Evolutionary conservation across 1,140 invertebrate species (phyloP).

Genomic region (Rhopalosiphum maidis): DNA sequence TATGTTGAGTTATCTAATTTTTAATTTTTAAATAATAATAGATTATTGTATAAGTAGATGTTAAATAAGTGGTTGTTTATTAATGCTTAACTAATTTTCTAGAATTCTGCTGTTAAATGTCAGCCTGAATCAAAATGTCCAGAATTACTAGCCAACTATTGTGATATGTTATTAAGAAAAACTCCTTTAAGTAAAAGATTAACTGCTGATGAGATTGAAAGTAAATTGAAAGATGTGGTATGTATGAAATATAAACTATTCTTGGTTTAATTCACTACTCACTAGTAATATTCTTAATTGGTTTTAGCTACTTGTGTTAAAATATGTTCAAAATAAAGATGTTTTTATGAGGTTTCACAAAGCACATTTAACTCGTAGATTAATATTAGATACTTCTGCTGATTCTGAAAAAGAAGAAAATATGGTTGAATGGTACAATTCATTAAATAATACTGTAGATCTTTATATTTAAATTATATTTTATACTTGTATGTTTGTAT

Average conservation of each 20-base stretch:
- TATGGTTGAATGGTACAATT: slow-evolving; percentile 90
- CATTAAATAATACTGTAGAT: neutral
- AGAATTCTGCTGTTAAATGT: slow-evolving; percentile 64
- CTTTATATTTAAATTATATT: neutral
- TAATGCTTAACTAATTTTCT: slow-evolving; percentile 52
- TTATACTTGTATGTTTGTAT: neutral
- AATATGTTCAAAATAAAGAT: slow-evolving; percentile 99
- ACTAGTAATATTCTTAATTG: slow-evolving; percentile 52
- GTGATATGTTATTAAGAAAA: slow-evolving; percentile 98
- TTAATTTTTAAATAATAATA: neutral
- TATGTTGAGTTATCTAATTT: neutral
- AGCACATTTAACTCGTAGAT: slow-evolving; percentile 92
- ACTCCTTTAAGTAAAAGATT: slow-evolving; percentile 95
- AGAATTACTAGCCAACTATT: slow-evolving; percentile 98
- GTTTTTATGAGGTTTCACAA: slow-evolving; percentile 99
- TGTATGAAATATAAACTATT: slow-evolving; percentile 62
- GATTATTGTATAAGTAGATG: neutral
- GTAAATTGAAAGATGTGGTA: slow-evolving; percentile 88
- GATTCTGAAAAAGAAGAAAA: slow-evolving; percentile 99
- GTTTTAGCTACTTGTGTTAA: slow-evolving; percentile 86
- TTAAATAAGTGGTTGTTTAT: neutral
- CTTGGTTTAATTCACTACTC: slow-evolving; percentile 7
- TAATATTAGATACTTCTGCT: slow-evolving; percentile 95
- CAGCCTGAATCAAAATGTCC: slow-evolving; percentile 96
- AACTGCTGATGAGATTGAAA: slow-evolving; percentile 97